Conservation (phyloP, 2,888 invertebrate species). For the Galeruca laticollis region DNA sequence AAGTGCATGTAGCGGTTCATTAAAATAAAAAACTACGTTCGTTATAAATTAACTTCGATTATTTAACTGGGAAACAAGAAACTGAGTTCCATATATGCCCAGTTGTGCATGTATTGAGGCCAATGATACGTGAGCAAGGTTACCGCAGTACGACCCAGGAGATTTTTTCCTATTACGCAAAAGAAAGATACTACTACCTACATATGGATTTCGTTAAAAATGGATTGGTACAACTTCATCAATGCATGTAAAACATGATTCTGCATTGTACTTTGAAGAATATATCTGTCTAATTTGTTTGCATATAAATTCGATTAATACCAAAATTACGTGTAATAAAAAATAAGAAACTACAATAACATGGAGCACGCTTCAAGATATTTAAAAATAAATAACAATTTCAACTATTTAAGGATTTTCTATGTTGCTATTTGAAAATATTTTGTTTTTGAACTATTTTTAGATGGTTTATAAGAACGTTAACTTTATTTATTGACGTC, state of each 20-base stretch:
- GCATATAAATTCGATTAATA: no score
- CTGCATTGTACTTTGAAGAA: neutral
- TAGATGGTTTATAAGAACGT: no score
- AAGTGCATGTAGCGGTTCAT: conserved; percentile 7
- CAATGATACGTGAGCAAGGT: conserved; percentile 62
- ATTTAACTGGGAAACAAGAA: conserved; percentile 38
- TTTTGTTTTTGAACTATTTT: no score
- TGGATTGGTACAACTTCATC: conserved; percentile 16
- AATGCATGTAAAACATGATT: conserved; percentile 3
- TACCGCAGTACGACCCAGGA: conserved; percentile 53
- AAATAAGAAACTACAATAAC: neutral
- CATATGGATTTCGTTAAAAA: conserved; percentile 9
- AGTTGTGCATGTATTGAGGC: conserved; percentile 61
- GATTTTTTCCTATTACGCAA: conserved; percentile 50
- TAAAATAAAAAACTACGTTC: neutral
- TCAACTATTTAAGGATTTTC: no score
- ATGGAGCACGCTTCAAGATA: no score
- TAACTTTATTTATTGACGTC: no score
- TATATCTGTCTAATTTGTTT: conserved; percentile 4
- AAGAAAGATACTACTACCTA: conserved; percentile 13
- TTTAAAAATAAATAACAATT: no score
- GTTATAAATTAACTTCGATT: conserved; percentile 3
- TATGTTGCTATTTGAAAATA: no score
- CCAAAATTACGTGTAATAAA: neutral
- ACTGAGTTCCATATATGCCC: conserved; percentile 54